Percentiles rank a stretch among this genome's conserved stretches.
Conservation (phyloP, 2,888 invertebrate genomes). For the Ethmia dodecea region DNA sequence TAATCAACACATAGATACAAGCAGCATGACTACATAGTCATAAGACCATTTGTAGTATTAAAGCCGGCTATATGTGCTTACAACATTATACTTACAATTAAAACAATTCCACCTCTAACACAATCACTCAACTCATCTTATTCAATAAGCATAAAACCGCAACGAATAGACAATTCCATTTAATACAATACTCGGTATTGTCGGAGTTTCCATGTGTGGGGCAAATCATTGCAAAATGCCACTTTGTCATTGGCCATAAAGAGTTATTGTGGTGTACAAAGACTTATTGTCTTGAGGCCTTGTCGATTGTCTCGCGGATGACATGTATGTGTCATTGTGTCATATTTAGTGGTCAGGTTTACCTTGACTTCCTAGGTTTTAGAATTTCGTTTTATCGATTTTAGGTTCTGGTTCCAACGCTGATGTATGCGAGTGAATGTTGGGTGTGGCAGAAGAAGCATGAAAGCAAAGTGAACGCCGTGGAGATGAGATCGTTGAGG, state of each 20-base stretch:
- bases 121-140: constrained; percentile 33
- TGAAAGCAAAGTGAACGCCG: too few relatives aligned
- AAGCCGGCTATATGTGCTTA: too few relatives aligned
- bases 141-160: constrained; percentile 39
- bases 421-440: too few relatives aligned
- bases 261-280: constrained; percentile 58
- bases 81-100: constrained; percentile 2
- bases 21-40: too few relatives aligned
- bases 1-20: too few relatives aligned
- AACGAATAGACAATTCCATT: constrained; percentile 44
- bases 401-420: too few relatives aligned
- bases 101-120: constrained; percentile 25
- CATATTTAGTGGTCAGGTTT: constrained; percentile 24
- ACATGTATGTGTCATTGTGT: constrained; percentile 34
- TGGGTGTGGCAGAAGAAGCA: too few relatives aligned
- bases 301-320: constrained; percentile 57
- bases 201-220: constrained; percentile 38
- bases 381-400: too few relatives aligned
- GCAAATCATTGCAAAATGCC: constrained; percentile 64
- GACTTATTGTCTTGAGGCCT: constrained; percentile 52
- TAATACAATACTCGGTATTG: constrained; percentile 33
- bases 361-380: constrained; percentile 26
- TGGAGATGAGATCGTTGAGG: too few relatives aligned
- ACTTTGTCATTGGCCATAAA: constrained; percentile 60
- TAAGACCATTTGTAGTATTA: too few relatives aligned